Base-by-base conservation (phyloP, 2,113 vertebrate species). In the Dermatemys mawii region DNA sequence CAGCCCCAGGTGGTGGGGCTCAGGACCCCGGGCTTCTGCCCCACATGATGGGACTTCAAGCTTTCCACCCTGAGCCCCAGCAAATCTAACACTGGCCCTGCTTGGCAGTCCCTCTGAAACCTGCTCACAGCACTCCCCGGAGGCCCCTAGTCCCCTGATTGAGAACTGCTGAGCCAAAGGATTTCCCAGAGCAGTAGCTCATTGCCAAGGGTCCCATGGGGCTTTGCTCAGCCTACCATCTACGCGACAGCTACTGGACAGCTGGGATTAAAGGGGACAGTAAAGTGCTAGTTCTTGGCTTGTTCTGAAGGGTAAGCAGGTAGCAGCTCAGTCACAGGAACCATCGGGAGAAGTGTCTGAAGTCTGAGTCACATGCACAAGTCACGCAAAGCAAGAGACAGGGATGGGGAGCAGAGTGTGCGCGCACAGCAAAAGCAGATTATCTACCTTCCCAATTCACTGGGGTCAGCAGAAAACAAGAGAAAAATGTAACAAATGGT, bases 391-490 rank as follows among this genome's bases (percentile, higher is more conserved):
- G 97, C 97, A 93, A 96, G 84, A 95, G 89, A 94, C 86, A 82
- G 27, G 14, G 73, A 79, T 17, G 78, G 55, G 93, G 38, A 94
- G 92, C 93, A 92, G 93, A 97, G 85, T 80, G 84, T 46, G 95
- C 94, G 96, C 94, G 96, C 86, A 96, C 44, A 97, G 95, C 82
- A 89, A 93, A 97, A 97, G 95, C 96, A 94, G 88, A 50, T 97
- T 97, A 97, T 97, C 97, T 97, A 97, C 97, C 97, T 97, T 97
- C 97, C 97, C 96, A 97, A 92, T 95, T 97, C 97, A 95, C 97
- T 97, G 97, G 92, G 87, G 96, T 94, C 97, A 96, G 96, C 96
- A 94, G 96, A 95, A 96, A 95, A 91, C 41, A 49, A 38, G 53
- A 86, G 48, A 55, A 19, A 50, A 63, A 49, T 41, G 75, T 96